These are phyloP conservation scores for Trypoxylon attenuatum DNA, from an alignment of 2,888 invertebrate genomes.

Conservation along the genomic window DNA sequence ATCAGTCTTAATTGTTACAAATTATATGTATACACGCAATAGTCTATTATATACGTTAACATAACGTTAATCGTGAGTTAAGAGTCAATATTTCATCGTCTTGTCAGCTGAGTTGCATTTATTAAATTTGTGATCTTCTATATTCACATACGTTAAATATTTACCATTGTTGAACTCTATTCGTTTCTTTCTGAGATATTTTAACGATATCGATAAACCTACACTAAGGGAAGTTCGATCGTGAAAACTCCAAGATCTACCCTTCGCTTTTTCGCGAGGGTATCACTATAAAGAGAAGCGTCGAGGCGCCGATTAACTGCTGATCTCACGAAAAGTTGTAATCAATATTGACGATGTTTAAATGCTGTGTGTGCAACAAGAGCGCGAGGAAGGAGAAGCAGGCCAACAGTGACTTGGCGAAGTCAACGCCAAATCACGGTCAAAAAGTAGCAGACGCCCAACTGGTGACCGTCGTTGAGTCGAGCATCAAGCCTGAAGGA, in stretches of 20 bases:
- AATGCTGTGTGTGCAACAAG: conserved; percentile 69
- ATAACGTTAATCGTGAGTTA: not conserved
- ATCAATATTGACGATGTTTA: conserved; percentile 65
- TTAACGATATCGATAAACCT: not conserved
- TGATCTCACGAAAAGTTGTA: conserved; percentile 31
- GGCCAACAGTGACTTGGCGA: conserved; percentile 44
- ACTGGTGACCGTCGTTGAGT: conserved; percentile 22
- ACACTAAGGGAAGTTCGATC: not conserved
- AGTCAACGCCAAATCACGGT: conserved; percentile 20
- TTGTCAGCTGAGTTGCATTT: not conserved
- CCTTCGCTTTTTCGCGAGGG: no score
- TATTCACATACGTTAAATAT: not conserved
- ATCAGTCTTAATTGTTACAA: not conserved
- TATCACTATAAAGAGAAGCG: not conserved
- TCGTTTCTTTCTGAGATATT: conserved; percentile 1
- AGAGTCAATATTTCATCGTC: not conserved
- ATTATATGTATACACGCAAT: not conserved
- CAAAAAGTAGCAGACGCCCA: conserved; percentile 23
- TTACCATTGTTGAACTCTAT: not conserved
- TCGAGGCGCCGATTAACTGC: conserved; percentile 9
- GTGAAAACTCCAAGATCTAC: not conserved
- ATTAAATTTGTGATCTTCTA: not conserved
- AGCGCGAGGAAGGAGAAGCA: conserved; percentile 58
- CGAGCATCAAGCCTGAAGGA: conserved; percentile 22
- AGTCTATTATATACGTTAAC: no score